These are phyloP conservation scores for Caerostris extrusa DNA, from an alignment of 1,140 invertebrate genomes.

Conservation along the genomic window DNA sequence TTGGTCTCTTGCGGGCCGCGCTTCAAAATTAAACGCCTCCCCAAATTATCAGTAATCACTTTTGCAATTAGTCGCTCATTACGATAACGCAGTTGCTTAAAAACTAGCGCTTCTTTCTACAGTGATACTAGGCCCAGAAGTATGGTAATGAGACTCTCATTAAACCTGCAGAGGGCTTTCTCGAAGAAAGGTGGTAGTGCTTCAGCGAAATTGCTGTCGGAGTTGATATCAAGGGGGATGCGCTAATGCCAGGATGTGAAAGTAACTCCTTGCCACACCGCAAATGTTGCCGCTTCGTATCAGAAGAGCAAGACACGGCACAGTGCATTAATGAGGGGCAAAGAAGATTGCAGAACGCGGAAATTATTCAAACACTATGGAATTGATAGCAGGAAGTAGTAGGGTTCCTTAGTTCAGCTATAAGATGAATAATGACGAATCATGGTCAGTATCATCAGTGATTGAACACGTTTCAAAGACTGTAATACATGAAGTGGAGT, in stretches of 20 bases:
- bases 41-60: constrained; percentile 68
- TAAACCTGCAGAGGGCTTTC: constrained; percentile 14
- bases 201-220: background rate
- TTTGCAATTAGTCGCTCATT: constrained; percentile 53
- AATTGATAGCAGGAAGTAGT: too few relatives aligned
- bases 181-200: constrained; percentile 23
- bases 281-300: background rate
- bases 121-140: constrained; percentile 1
- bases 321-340: background rate
- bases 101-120: constrained; percentile 49
- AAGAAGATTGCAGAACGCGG: background rate
- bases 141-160: constrained; percentile 59
- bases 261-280: constrained; percentile 17
- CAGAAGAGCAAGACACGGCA: background rate
- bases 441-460: too few relatives aligned
- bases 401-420: too few relatives aligned
- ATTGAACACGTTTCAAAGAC: too few relatives aligned
- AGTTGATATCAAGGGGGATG: background rate
- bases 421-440: too few relatives aligned
- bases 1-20: background rate
- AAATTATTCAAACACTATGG: too few relatives aligned
- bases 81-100: constrained; percentile 32
- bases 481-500: too few relatives aligned
- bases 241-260: background rate
- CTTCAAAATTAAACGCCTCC: constrained; percentile 59